A percentile compares a stretch with the other conserved stretches of the same genome.
Evolutionary conservation across 2,113 vertebrate species (phyloP).

Genomic region (Poeciliopsis turrubarensis): DNA sequence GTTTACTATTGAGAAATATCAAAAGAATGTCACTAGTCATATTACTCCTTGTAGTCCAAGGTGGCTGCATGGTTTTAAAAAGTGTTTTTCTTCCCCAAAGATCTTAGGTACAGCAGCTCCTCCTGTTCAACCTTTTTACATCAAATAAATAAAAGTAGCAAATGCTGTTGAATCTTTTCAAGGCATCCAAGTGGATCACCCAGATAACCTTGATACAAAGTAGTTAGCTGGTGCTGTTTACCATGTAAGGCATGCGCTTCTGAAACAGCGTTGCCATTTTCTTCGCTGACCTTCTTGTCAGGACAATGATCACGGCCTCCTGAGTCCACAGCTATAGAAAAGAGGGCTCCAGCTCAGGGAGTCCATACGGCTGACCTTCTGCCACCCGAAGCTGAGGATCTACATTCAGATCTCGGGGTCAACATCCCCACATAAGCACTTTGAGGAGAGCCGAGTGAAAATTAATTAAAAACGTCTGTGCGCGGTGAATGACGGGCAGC

Average conservation of each 20-base stretch:
- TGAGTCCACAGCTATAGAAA: conserved; percentile 49
- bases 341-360: conserved; percentile 55
- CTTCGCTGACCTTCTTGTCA: conserved; percentile 32
- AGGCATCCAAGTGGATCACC: not conserved
- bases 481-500: conserved; percentile 88
- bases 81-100: not conserved
- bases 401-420: conserved; percentile 74
- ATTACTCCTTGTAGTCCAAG: not conserved
- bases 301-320: conserved; percentile 64
- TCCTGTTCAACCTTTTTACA: not conserved
- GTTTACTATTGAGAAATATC: not conserved
- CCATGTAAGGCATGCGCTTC: conserved; percentile 50
- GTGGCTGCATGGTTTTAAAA: no score
- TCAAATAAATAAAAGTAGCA: not conserved
- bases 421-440: conserved; percentile 75
- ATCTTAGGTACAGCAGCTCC: not conserved
- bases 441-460: conserved; percentile 91
- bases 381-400: conserved; percentile 66
- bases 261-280: conserved; percentile 34
- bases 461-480: conserved; percentile 98
- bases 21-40: not conserved
- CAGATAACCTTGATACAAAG: not conserved
- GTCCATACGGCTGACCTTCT: conserved; percentile 72
- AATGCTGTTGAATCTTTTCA: not conserved
- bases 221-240: conserved; percentile 25